A percentile compares a stretch with the other conserved stretches of the same genome.
phyloP scores from a whole-genome alignment of 1,140 invertebrate genomes.

The Lineus longissimus region DNA sequence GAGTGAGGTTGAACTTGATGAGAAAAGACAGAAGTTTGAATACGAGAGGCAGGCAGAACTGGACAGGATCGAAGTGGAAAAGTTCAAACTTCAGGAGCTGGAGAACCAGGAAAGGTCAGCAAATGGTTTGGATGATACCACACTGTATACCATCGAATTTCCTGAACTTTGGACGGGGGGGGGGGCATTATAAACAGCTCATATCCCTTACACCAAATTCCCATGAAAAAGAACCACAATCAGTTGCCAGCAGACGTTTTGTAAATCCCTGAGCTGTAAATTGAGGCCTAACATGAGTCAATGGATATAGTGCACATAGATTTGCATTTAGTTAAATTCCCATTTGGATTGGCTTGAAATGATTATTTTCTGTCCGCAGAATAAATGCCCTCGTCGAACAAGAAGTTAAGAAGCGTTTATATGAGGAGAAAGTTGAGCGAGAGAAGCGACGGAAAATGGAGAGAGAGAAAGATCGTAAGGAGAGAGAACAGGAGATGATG shows the following conservation, averaged over 20 bases:
- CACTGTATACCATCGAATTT: neutral
- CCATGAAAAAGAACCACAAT: no score
- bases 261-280: no score
- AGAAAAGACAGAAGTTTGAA: conserved; percentile 38
- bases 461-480: conserved; percentile 38
- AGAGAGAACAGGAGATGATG: conserved; percentile 44
- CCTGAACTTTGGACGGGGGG: no score
- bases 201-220: no score
- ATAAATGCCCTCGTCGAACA: conserved; percentile 52
- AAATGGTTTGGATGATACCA: neutral
- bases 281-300: no score
- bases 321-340: no score
- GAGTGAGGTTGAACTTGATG: conserved; percentile 31
- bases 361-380: no score
- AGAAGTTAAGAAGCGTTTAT: conserved; percentile 51
- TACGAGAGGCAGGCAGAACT: conserved; percentile 42
- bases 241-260: no score
- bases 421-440: conserved; percentile 48
- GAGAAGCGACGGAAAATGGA: conserved; percentile 38
- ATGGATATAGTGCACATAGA: no score
- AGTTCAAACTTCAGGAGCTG: conserved; percentile 43
- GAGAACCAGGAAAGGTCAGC: conserved; percentile 44
- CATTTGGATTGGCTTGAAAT: no score
- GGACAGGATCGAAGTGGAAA: conserved; percentile 48
- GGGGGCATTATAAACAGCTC: no score